Evolutionary conservation across 2,888 invertebrate genomes (phyloP).

Genomic region (Hyposoter dolosus): DNA sequence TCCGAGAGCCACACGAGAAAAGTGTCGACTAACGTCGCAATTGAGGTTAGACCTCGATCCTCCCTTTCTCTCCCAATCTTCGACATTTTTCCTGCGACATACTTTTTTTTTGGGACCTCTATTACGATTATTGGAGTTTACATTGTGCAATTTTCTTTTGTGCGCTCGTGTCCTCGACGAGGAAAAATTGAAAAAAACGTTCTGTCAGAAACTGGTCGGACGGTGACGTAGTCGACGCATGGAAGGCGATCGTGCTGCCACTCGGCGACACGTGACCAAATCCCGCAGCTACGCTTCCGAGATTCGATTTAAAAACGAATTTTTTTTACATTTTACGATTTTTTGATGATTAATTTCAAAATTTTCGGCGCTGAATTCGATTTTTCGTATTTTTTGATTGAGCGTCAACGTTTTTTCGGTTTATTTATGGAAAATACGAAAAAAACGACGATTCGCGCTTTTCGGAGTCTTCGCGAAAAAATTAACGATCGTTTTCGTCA

Average conservation of each 20-base stretch:
- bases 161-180: not conserved
- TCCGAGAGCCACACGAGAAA: not conserved
- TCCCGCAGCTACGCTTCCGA: not conserved
- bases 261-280: constrained; percentile 56
- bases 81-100: not conserved
- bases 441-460: not conserved
- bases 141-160: not conserved
- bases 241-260: constrained; percentile 72
- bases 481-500: not conserved
- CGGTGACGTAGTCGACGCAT: constrained; percentile 74
- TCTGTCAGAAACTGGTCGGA: constrained; percentile 71
- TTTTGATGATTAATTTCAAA: not conserved
- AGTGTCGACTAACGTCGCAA: constrained; percentile 58
- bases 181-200: constrained; percentile 46
- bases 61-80: not conserved
- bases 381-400: not conserved
- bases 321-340: not conserved
- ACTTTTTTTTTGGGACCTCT: not conserved
- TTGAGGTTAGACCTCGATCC: constrained; percentile 53
- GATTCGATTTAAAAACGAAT: not conserved
- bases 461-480: not conserved
- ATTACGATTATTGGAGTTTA: not conserved
- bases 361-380: not conserved
- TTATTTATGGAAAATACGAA: not conserved
- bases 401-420: not conserved